Evolutionary conservation across 1,140 invertebrate genomes (phyloP).

Genomic region (Drosophila cardini): DNA sequence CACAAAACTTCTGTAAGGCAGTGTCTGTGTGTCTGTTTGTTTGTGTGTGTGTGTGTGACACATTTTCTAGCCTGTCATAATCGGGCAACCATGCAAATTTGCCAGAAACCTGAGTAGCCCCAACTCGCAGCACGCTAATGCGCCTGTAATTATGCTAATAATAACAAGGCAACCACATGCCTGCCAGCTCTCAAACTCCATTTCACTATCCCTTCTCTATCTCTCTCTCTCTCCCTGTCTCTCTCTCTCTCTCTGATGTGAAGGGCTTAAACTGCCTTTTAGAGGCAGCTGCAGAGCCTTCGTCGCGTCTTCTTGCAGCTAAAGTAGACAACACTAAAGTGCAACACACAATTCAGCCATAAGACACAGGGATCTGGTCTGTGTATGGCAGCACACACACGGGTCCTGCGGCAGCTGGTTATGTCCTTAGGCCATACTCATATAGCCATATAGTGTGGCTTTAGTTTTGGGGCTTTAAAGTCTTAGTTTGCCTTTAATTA

Average conservation of each 20-base stretch:
- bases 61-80: constrained; percentile 62
- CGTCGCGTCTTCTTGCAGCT: constrained; percentile 46
- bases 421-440: neutral
- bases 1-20: neutral
- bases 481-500: constrained; percentile 13
- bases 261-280: constrained; percentile 39
- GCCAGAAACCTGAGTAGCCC: constrained; percentile 51
- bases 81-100: constrained; percentile 61
- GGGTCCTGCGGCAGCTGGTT: constrained; percentile 5
- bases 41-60: constrained; percentile 13
- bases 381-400: neutral
- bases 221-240: neutral
- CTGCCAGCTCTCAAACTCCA: constrained; percentile 10
- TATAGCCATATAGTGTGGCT: neutral
- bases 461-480: constrained; percentile 11
- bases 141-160: constrained; percentile 83
- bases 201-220: too few species aligned
- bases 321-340: constrained; percentile 58
- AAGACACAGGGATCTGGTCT: constrained; percentile 28
- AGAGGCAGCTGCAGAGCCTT: constrained; percentile 31
- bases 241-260: neutral
- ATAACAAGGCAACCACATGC: constrained; percentile 68
- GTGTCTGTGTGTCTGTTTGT: neutral
- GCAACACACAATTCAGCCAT: constrained; percentile 65
- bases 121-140: constrained; percentile 66